These are phyloP conservation scores for Cheilosia scutellata DNA, from an alignment of 2,888 invertebrate genomes.

Conservation along the genomic window DNA sequence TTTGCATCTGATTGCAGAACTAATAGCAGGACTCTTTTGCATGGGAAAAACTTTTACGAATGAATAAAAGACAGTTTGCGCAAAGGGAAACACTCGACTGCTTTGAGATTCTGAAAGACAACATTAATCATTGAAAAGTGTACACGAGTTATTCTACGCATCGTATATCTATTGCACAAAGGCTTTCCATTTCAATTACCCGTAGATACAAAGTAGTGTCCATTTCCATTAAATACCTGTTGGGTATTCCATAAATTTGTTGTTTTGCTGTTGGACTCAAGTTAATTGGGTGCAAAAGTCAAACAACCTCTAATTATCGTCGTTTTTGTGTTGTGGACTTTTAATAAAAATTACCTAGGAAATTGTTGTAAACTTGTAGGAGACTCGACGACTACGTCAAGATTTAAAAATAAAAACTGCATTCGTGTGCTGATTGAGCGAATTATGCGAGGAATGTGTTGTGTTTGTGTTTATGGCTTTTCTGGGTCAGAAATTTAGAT, in stretches of 20 bases:
- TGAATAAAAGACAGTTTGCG: not conserved
- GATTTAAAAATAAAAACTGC: conserved; percentile 21
- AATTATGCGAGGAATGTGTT: conserved; percentile 54
- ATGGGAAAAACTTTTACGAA: not conserved
- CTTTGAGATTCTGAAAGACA: not conserved
- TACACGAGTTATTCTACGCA: not conserved
- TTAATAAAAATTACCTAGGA: conserved; percentile 6
- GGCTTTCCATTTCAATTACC: conserved; percentile 5
- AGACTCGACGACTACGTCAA: not conserved
- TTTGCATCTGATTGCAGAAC: not conserved
- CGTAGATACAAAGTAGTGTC: not conserved
- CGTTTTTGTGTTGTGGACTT: conserved; percentile 3
- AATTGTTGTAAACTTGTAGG: not conserved
- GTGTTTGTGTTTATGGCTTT: conserved; percentile 50
- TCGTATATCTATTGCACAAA: not conserved
- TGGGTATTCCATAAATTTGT: conserved; percentile 3
- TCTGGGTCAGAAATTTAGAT: conserved; percentile 65
- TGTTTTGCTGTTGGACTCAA: not conserved
- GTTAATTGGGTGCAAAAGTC: conserved; percentile 64
- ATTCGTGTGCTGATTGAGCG: conserved; percentile 60
- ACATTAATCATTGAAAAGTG: not conserved
- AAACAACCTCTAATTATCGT: conserved; percentile 30
- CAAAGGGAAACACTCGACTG: not conserved
- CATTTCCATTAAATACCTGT: conserved; percentile 22
- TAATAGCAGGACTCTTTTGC: not conserved